Evolutionary conservation across 2,797 vertebrate genomes (phyloP), one percentile per base, ranked within the genome.

Genomic region (Xyrichtys novacula): DNA sequence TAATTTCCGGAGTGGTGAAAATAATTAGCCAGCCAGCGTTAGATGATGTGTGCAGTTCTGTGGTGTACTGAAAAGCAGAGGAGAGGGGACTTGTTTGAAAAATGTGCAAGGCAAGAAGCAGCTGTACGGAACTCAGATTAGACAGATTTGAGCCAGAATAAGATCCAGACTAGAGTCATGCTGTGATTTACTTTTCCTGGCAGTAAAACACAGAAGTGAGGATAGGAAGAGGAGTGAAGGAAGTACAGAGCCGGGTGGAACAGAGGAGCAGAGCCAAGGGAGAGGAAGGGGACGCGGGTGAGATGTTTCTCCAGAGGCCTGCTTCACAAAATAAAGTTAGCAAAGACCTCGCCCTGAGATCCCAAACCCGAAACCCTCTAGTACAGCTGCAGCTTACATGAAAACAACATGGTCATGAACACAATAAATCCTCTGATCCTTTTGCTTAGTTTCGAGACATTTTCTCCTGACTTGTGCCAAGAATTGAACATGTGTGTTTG

Each of bases 131-230:
- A 62, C 76, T 71, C 81, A 83, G 80, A 82, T 80, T 81, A 62
- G 57, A 80, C 74, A 66, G 66, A 74, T 80, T 57, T 54, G 67
- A 78, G 79, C 79, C 86, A 74, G 82, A 88, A 92, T 80, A 66
- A 79, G 83, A 88, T 86, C 84, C 87, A 92, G 90, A 89, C 85
- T 74, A 81, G 69, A 85, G 88, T 86, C 79, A 76, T 77, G 71
- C 82, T 65, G 80, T 80, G 88, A 90, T 93, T 90, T 91, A 92
- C 79, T 92, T 92, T 92, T 91, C 89, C 89, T 91, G 92, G 91
- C 90, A 90, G 57, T 19, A 15, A 84, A 85, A 88, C 75, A 85
- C 68, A 91, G 78, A 81, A 63, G 54, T 1, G 2, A 60, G 29
- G 53, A 69, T 69, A 71, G 42, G 58, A 26, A 69, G 75, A 78